phyloP scores from a whole-genome alignment of 2,888 invertebrate genomes.

The Cosmopolites sordidus region DNA sequence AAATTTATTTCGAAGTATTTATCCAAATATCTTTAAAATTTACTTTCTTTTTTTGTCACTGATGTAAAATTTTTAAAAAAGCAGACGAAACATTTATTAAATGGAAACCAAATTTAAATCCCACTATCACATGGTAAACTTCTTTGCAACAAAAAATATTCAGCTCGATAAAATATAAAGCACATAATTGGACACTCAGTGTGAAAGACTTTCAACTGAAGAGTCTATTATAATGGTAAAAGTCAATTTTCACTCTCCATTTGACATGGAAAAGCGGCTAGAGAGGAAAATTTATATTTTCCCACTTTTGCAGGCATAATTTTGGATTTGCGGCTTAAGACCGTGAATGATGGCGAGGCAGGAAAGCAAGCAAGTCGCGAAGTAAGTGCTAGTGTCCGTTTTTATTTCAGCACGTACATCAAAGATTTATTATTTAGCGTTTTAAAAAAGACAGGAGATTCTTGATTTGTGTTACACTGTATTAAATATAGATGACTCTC shows the following conservation, averaged over 20 bases:
- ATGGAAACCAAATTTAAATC: no score
- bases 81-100: no score
- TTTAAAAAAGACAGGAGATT: no score
- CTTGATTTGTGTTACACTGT: no score
- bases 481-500: no score
- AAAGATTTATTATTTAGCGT: conserved; percentile 5
- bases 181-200: conserved; percentile 1
- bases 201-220: background rate
- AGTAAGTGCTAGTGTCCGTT: conserved; percentile 5
- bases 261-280: conserved; percentile 32
- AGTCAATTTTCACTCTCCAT: conserved; percentile 49
- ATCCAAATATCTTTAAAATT: no score
- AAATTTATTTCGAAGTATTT: no score
- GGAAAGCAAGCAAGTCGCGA: background rate
- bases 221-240: conserved; percentile 37
- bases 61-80: no score
- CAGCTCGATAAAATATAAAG: no score
- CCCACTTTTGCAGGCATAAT: conserved; percentile 10
- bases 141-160: no score
- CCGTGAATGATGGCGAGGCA: conserved; percentile 13
- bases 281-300: background rate
- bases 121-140: no score
- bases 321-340: conserved; percentile 23
- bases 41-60: no score
- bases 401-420: conserved; percentile 9